Evolutionary conservation across 2,113 vertebrate genomes (phyloP).

Genomic region (Stigmatopora nigra): DNA sequence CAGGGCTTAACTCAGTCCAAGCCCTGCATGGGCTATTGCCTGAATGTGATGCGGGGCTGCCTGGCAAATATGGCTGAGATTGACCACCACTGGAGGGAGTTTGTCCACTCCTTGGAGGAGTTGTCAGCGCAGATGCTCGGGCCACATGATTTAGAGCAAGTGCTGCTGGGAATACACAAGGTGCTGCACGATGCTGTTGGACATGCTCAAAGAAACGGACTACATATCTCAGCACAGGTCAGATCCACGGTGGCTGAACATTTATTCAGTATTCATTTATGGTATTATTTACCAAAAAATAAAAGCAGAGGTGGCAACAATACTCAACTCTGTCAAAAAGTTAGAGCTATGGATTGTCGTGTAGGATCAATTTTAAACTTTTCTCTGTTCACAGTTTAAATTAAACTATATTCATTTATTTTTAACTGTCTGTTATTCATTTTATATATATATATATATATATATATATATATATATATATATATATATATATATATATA

Average conservation of each 20-base stretch:
- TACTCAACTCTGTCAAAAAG: neutral
- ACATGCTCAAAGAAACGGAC: constrained; percentile 62
- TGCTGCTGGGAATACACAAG: constrained; percentile 73
- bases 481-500: too few species aligned
- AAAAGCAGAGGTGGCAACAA: neutral
- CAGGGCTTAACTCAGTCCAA: constrained; percentile 71
- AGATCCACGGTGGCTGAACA: constrained; percentile 7
- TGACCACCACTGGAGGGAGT: constrained; percentile 77
- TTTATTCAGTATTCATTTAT: neutral
- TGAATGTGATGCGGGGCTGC: constrained; percentile 80
- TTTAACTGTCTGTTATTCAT: too few species aligned
- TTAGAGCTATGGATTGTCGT: neutral
- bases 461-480: too few species aligned
- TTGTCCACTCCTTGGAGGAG: constrained; percentile 77
- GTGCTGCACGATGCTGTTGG: constrained; percentile 72
- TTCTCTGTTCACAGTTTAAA: neutral
- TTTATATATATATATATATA: too few species aligned
- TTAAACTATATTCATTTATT: too few species aligned
- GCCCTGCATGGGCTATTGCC: constrained; percentile 86
- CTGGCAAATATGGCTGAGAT: constrained; percentile 79
- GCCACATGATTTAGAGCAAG: constrained; percentile 66
- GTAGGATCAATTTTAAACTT: neutral
- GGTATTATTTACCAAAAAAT: neutral
- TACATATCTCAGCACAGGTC: constrained; percentile 72
- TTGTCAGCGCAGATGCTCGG: constrained; percentile 72